A percentile compares a stretch with the other conserved stretches of the same genome.
These are phyloP conservation scores for Hydrocynus forskahlii DNA, from an alignment of 2,797 vertebrate species.

Conservation along the genomic window DNA sequence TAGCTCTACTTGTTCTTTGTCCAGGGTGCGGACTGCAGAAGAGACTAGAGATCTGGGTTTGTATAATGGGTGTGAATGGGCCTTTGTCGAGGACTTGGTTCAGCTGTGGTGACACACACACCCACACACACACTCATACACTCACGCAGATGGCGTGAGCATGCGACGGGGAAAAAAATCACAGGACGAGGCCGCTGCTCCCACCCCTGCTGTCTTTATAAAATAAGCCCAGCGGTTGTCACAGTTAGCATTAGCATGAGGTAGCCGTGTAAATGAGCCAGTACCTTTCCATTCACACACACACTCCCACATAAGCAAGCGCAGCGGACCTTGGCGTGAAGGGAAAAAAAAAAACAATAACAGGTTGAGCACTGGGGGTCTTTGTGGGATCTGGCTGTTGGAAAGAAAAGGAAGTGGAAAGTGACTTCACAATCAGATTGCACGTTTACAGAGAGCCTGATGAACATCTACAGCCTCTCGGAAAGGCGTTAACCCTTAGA, in stretches of 20 bases:
- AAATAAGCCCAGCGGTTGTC: constrained; percentile 38
- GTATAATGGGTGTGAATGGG: constrained; percentile 32
- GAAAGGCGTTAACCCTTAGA: no score
- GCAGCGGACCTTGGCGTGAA: not conserved
- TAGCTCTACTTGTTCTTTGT: constrained; percentile 10
- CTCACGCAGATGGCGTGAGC: constrained; percentile 6
- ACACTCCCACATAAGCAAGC: not conserved
- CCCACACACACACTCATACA: constrained; percentile 16
- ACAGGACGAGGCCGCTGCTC: constrained; percentile 15
- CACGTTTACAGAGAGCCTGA: not conserved
- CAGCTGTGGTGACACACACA: constrained; percentile 24
- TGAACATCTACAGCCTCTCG: not conserved
- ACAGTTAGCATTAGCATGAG: constrained; percentile 32
- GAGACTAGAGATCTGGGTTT: constrained; percentile 33
- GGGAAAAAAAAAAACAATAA: not conserved
- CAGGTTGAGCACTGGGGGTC: not conserved
- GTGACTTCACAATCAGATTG: no score
- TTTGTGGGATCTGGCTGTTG: not conserved
- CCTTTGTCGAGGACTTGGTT: constrained; percentile 34
- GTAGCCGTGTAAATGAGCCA: constrained; percentile 17
- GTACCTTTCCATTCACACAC: constrained; percentile 33
- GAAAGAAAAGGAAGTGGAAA: not conserved
- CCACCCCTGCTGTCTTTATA: constrained; percentile 28
- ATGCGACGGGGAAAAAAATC: constrained; percentile 24
- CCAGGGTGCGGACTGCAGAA: constrained; percentile 1